A percentile compares a stretch with the other conserved stretches of the same genome.
phyloP scores from a whole-genome alignment of 2,888 invertebrate species.

The Epinotia brunnichana region DNA sequence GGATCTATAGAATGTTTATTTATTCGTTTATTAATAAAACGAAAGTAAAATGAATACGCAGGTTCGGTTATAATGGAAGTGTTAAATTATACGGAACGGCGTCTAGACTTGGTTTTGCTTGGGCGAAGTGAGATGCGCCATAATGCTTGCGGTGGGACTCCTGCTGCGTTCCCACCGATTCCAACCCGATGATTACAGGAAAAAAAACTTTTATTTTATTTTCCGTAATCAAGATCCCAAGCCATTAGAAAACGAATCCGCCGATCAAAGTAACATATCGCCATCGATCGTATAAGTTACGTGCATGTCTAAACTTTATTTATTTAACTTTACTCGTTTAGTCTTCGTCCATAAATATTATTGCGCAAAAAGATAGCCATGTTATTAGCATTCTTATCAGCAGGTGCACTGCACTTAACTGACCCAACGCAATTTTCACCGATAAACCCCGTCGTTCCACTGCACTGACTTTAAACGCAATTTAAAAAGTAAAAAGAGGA shows the following conservation, averaged over 20 bases:
- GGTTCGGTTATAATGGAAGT: conserved; percentile 62
- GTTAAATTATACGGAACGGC: conserved; percentile 62
- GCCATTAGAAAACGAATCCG: conserved; percentile 51
- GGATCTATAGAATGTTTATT: conserved; percentile 35
- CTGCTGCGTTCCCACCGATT: conserved; percentile 76
- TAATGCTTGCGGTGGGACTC: conserved; percentile 69
- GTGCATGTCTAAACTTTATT: conserved; percentile 17
- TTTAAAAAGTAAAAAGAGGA: conserved; percentile 53
- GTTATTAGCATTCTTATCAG: conserved; percentile 48
- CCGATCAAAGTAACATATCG: conserved; percentile 47
- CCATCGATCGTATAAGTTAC: conserved; percentile 25
- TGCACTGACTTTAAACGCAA: conserved; percentile 53
- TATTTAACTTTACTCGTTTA: conserved; percentile 21
- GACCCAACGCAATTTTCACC: conserved; percentile 75
- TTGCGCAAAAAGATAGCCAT: conserved; percentile 24
- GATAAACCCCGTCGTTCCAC: conserved; percentile 61
- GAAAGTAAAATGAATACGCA: conserved; percentile 62
- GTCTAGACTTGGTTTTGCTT: conserved; percentile 80
- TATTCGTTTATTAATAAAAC: conserved; percentile 49
- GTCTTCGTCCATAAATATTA: conserved; percentile 19
- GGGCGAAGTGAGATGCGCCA: conserved; percentile 64
- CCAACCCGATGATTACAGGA: conserved; percentile 62
- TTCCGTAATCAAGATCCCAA: conserved; percentile 61
- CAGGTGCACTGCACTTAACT: conserved; percentile 67
- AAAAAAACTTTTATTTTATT: conserved; percentile 56